Conservation (phyloP, 1,140 invertebrate species). For the Berghia stephanieae region DNA sequence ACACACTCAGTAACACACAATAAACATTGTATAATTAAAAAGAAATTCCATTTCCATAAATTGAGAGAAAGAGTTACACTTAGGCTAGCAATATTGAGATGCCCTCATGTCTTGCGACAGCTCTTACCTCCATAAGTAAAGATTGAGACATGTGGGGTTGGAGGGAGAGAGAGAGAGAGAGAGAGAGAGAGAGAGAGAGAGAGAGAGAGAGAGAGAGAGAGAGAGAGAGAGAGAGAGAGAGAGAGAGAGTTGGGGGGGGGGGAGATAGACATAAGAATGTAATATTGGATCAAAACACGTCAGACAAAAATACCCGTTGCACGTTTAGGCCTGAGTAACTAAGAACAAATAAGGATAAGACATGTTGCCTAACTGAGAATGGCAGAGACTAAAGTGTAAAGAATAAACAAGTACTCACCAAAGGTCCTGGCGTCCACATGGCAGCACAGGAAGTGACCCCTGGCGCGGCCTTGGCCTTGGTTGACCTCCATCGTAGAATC, state of each 20-base stretch:
- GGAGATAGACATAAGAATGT: too few relatives aligned
- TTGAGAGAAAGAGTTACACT: not conserved
- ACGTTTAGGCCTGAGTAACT: too few relatives aligned
- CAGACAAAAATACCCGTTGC: too few relatives aligned
- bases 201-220: not conserved
- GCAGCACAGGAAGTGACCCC: not conserved
- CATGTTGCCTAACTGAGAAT: too few relatives aligned
- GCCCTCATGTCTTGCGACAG: not conserved
- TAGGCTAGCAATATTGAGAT: not conserved
- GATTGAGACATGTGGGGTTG: not conserved
- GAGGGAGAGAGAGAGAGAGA: constrained; percentile 9
- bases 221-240: not conserved
- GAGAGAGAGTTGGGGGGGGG: not conserved
- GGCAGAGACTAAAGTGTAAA: too few relatives aligned
- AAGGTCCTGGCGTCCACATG: constrained; percentile 32
- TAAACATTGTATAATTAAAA: not conserved
- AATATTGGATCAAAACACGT: too few relatives aligned
- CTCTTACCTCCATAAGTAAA: not conserved
- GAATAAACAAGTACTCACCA: constrained; percentile 21
- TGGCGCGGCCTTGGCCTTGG: constrained; percentile 19
- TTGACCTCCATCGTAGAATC: constrained; percentile 28
- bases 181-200: not conserved
- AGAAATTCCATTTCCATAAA: not conserved
- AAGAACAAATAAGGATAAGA: too few relatives aligned
- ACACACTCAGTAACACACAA: constrained; percentile 12